Base-by-base conservation (phyloP, 2,797 vertebrate genomes). In the Typhlichthys subterraneus region DNA sequence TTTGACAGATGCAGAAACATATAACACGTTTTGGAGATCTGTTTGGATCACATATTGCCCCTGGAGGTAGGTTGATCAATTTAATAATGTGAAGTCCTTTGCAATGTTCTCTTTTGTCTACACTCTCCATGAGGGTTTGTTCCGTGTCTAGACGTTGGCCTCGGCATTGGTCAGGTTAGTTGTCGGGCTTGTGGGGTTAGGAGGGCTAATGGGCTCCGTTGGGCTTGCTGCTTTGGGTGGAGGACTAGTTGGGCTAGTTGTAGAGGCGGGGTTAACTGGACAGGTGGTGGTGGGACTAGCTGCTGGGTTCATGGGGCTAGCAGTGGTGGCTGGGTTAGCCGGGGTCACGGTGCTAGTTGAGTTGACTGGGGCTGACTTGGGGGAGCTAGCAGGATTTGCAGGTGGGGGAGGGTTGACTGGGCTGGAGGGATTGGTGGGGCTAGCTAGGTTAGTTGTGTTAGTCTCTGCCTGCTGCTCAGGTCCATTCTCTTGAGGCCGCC, bases 41-140 rank as follows among this genome's bases (percentile, higher is more conserved):
- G 75, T 82, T 90, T 92, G 86, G 88, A 92, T 94, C 88, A 91
- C 88, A 86, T 92, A 94, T 94, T 94, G 92, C 96, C 95, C 93
- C 94, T 93, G 94, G 96, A 99, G 96, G 97, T 98, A 99, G 96
- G 95, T 97, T 93, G 95, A 91, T 93, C 93, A 94, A 94, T 95
- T 94, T 90, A 93, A 95, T 95, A 95, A 90, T 88, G 92, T 90
- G 95, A 95, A 97, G 95, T 96, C 94, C 95, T 94, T 94, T 93
- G 93, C 95, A 94, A 85, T 91, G 92, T 89, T 94, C 93, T 94
- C 93, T 93, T 93, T 78, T 95, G 85, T 91, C 88, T 91, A 90
- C 84, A 79, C 88, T 91, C 91, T 90, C 93, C 91, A 91, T 83
- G 70, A 88, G 90, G 88, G 86, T 89, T 70, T 85, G 73, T 74